A percentile compares a stretch with the other conserved stretches of the same genome.
These are phyloP conservation scores for Stratiomys singularior DNA, from an alignment of 2,888 invertebrate species.

Conservation along the genomic window DNA sequence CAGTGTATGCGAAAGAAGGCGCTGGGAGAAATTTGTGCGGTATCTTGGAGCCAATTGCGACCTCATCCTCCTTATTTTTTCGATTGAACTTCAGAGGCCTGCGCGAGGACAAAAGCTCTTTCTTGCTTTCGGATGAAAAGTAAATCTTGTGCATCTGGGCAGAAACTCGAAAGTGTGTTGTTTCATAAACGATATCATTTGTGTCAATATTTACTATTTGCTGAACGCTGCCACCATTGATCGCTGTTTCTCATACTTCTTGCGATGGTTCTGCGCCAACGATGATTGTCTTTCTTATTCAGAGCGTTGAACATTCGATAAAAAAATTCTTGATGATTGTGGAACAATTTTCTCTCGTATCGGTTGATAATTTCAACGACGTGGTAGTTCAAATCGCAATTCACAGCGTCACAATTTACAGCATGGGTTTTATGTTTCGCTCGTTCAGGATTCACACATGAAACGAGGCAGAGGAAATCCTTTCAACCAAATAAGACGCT, in stretches of 20 bases:
- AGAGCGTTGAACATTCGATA: too few species aligned
- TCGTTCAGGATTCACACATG: too few species aligned
- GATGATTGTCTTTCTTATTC: not conserved
- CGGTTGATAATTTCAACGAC: too few species aligned
- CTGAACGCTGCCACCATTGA: not conserved
- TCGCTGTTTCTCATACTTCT: not conserved
- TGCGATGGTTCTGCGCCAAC: not conserved
- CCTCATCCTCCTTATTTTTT: not conserved
- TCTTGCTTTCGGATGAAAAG: not conserved
- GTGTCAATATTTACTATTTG: constrained; percentile 24
- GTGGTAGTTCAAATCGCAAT: too few species aligned
- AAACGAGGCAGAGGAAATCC: too few species aligned
- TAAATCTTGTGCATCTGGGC: constrained; percentile 23
- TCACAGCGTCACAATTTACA: too few species aligned
- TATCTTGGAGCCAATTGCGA: not conserved
- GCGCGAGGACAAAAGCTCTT: not conserved
- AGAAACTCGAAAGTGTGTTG: constrained; percentile 15
- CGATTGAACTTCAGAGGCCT: too few species aligned
- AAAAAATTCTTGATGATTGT: too few species aligned
- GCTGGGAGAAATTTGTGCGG: constrained; percentile 29
- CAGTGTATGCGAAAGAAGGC: not conserved
- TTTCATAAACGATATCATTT: constrained; percentile 17
- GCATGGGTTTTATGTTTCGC: too few species aligned
- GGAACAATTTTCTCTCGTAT: too few species aligned
- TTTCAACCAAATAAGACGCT: too few species aligned